Evolutionary conservation across 2,888 invertebrate species (phyloP), one percentile per base, ranked within the genome.

Genomic region (Parnassius smintheus): DNA sequence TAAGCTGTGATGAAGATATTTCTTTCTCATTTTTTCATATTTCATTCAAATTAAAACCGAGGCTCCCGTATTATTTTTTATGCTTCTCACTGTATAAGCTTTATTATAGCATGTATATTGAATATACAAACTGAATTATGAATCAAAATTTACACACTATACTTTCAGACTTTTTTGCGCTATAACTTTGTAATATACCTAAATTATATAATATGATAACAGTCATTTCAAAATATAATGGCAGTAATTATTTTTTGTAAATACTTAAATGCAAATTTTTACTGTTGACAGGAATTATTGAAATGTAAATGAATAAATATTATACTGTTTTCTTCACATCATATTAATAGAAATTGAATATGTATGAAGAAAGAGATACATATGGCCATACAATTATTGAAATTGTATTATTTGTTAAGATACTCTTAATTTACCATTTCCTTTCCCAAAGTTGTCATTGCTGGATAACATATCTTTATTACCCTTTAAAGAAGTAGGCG

Each of bases 391-490:
- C 35, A 35, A 35, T 35, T 35, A 13, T 13, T 18, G 8, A 49
- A 49, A 49, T 35, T 35, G 7, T 35, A 13, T 13, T n/a, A n/a
- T n/a, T 12, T 52, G n/a, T 61, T 81, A 83, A 50, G 78, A 72
- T 60, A 75, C 71, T 75, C 85, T 88, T 46, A 87, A 64, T 76
- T 88, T 88, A 25, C 84, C 85, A 66, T 86, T 88, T 9, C 73
- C 71, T 61, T 83, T 81, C 13, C 78, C 81, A 45, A 77, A 77
- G 4, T 60, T 58, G 51, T 79, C 76, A 56, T 62, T 72, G 12
- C 59, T 58, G 11, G 7, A 11, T 41, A 48, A 25, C 54, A 65
- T 42, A 53, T 75, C 75, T 25, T 71, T 74, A 59, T 63, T 75
- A 11, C 66, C 61, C 62, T 70, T 76, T 65, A 80, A 74, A 76